Evolutionary conservation across 2,113 vertebrate genomes (phyloP), one percentile per base, ranked within the genome.

Genomic region (Mionectes macconnelli): DNA sequence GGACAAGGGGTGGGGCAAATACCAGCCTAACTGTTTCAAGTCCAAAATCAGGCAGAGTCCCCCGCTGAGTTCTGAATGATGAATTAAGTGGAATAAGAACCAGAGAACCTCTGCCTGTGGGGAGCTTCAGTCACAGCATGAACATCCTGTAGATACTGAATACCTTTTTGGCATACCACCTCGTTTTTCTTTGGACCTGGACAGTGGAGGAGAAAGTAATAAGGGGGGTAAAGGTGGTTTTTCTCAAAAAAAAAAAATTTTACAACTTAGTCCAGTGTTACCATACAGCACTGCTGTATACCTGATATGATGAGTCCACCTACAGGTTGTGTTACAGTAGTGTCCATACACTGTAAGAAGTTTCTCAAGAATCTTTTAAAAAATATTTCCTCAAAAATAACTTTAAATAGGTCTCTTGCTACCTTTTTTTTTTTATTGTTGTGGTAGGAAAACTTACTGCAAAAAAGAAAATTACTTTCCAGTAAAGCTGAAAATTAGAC

Each of bases 41-140:
- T 91, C 87, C 81, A 89, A 85, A 96, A 84, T 95, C 91, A 96
- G 87, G 84, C 96, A 76, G 67, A 76, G 89, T 76, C 87, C 74
- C 96, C 95, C 83, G 91, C 91, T 89, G 95, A 95, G 91, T 64
- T 94, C 53, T 93, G 94, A 94, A 96, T 96, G 96, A 97, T 97
- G 78, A 95, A 97, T 97, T 96, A 97, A 97, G 96, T 96, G 89
- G 95, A 96, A 96, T 94, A 96, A 95, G 96, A 97, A 94, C 96
- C 89, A 84, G 91, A 97, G 94, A 95, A 96, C 93, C 84, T 96
- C 93, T 89, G 93, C 89, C 96, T 97, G 93, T 95, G 77, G 94
- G 90, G 95, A 96, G 93, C 91, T 93, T 87, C 93, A 94, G 87
- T 96, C 96, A 91, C 96, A 96, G 96, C 96, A 97, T 93, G 96